Evolutionary conservation across 2,888 invertebrate species (phyloP), one percentile per base, ranked within the genome.

Genomic region (Gisinianus flammeolus): DNA sequence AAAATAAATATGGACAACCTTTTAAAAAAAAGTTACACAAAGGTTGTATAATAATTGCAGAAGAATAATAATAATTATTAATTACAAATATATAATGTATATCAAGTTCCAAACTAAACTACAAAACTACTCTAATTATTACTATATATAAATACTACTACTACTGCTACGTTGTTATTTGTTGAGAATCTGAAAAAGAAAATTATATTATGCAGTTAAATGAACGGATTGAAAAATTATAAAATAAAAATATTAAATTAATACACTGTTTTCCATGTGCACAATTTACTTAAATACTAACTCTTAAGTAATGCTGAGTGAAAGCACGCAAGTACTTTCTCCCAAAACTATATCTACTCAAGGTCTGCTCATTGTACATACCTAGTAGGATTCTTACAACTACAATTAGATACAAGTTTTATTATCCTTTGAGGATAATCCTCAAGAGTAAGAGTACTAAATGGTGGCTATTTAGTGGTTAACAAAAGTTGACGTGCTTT

Each of bases 141-240:
- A n/a, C n/a, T 54, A n/a, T 54, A 54, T 44, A 54, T 54, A 54
- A n/a, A 54, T 16, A 12, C 4, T 19, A n/a, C 54, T 54, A 54
- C n/a, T n/a, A 52, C 52, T 28, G 22, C 52, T 52, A 58, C 54
- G 58, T 72, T 62, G 30, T 62, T 71, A 58, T 72, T 72, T 72
- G 56, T 71, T 71, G 71, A 54, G 19, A n/a, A 52, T 71, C 26
- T 52, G 30, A 54, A 52, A 28, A 31, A 26, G 54, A 52, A 52
- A 22, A 52, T 69, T 69, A 52, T 52, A 35, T 52, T 30, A 52
- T 31, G 24, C 44, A 35, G 44, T 35, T 35, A 52, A 8, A 22
- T 71, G 71, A 71, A 16, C 56, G 71, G 52, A 52, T 71, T 71
- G 71, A 71, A 71, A 56, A 56, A 28, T 56, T 24, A 52, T 33